These are phyloP conservation scores for Amyelois transitella DNA, from an alignment of 1,140 invertebrate genomes.

Conservation along the genomic window DNA sequence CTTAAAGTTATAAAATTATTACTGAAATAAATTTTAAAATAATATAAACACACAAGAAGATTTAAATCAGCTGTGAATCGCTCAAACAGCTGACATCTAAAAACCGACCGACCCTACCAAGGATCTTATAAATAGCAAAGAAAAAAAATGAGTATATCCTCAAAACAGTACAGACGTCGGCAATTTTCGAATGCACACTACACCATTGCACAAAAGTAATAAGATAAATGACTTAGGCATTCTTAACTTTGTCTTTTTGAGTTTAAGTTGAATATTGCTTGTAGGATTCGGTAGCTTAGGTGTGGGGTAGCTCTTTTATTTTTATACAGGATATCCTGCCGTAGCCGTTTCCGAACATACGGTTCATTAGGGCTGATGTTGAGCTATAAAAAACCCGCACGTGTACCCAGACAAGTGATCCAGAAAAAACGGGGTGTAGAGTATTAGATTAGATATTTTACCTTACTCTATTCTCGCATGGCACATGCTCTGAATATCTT, in stretches of 20 bases:
- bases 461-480: neutral
- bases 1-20: too few species aligned
- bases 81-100: neutral
- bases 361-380: constrained; percentile 49
- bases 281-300: constrained; percentile 27
- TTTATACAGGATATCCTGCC: constrained; percentile 71
- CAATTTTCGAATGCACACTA: neutral
- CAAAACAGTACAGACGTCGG: neutral
- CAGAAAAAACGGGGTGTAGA: neutral
- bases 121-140: constrained; percentile 2
- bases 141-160: neutral
- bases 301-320: constrained; percentile 69
- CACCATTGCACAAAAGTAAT: neutral
- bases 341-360: constrained; percentile 54
- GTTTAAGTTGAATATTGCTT: neutral
- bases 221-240: neutral
- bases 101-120: neutral
- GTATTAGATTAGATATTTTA: neutral
- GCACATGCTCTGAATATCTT: too few species aligned
- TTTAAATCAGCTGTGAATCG: neutral
- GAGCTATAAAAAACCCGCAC: constrained; percentile 47
- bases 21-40: too few species aligned
- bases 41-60: too few species aligned
- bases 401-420: constrained; percentile 38
- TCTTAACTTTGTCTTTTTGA: neutral